These are phyloP conservation scores for Ephialtes manifestator DNA, from an alignment of 2,888 invertebrate genomes.

Conservation along the genomic window DNA sequence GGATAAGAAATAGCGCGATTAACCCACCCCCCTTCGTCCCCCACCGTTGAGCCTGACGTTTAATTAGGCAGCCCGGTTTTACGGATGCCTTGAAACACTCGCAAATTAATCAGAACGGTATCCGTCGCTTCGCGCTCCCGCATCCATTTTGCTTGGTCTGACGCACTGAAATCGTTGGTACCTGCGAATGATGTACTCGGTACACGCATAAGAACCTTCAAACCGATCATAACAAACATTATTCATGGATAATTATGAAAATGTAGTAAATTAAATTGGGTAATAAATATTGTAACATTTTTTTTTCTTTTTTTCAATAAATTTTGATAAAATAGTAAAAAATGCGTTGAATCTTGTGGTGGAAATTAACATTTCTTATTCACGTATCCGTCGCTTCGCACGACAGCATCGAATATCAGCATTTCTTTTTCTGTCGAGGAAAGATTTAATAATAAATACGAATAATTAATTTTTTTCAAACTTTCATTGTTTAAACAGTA, in stretches of 20 bases:
- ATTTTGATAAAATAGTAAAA: neutral
- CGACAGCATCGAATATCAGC: too few species aligned
- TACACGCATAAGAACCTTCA: conserved; percentile 18
- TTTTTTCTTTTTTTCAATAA: neutral
- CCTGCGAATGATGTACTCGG: conserved; percentile 24
- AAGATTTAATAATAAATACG: too few species aligned
- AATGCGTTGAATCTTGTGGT: too few species aligned
- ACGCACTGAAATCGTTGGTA: conserved; percentile 13
- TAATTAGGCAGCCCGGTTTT: conserved; percentile 79
- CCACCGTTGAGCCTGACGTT: conserved; percentile 64
- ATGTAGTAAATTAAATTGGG: neutral
- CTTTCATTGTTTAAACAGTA: too few species aligned
- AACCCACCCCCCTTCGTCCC: conserved; percentile 71
- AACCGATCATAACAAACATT: neutral
- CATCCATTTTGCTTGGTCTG: conserved; percentile 47
- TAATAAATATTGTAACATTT: neutral
- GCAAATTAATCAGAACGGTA: conserved; percentile 76
- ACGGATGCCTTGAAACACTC: conserved; percentile 75
- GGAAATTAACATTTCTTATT: too few species aligned
- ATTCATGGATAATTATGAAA: neutral
- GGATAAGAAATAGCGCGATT: conserved; percentile 79
- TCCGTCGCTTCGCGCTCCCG: conserved; percentile 53
- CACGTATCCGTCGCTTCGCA: too few species aligned
- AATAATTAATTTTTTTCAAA: too few species aligned
- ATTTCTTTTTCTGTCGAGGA: too few species aligned